Base-by-base conservation (phyloP, 1,140 invertebrate species). In the Phocides pigmalion region DNA sequence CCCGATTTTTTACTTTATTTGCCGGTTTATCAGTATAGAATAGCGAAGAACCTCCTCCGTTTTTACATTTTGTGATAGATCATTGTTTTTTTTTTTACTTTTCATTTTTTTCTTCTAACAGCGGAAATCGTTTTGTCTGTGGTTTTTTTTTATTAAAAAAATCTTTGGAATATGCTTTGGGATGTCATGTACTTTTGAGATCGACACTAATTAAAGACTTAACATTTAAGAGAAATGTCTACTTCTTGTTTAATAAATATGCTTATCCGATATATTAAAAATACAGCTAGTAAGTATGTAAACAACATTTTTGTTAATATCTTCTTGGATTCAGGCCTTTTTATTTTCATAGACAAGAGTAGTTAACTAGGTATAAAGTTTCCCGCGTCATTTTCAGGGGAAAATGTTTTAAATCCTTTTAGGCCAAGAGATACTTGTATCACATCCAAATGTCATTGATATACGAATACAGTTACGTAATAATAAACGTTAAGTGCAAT, bases 161-260 rank as follows among this genome's bases (percentile, higher is more conserved):
- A 53, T 77, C 66, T 84, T 76, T 84, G 81, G 50, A 54, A 54
- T 41, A 54, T 20, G 35, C 51, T 54, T 54, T 81, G 80, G 80
- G 71, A 75, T 79, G 72, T 68, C 42, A 53, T 73, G 47, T 35
- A 68, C 35, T 49, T 70, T 61, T 79, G 76, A 82, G 76, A 79
- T 78, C 74, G 62, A 61, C 61, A 56, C 47, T n/a, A n/a, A n/a
- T 76, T 16, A 59, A 47, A 1, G 14, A 47, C 19, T 20, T 47
- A 47, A 22, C 12, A 25, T 28, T 47, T 11, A 0, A 47, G 3
- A 12, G 19, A n/a, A 47, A 47, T 22, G 5, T 54, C n/a, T 25
- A 22, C 1, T 47, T 19, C 9, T 1, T 9, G 4, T 35, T 35
- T 8, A 1, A 35, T 35, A 35, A 35, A n/a, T 35, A 28, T 6